Evolutionary conservation across 2,113 vertebrate genomes (phyloP).

Genomic region (Bufo gargarizans): DNA sequence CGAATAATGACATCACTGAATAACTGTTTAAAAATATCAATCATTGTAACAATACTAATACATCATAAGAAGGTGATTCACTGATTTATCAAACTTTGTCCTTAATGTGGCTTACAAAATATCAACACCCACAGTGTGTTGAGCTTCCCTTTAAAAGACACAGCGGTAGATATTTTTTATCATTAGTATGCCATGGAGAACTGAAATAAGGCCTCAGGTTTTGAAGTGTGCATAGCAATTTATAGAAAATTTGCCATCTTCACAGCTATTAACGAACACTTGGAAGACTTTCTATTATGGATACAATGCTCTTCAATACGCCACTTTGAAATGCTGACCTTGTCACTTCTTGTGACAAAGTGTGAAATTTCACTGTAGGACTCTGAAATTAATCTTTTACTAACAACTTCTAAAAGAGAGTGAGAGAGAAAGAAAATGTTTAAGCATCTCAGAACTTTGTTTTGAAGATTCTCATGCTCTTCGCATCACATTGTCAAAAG

Average conservation of each 20-base stretch:
- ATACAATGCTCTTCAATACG: slow-evolving; percentile 28
- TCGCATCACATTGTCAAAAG: slow-evolving; percentile 41
- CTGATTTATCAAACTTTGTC: neutral
- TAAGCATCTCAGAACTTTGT: neutral
- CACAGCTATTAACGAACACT: slow-evolving; percentile 42
- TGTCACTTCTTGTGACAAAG: slow-evolving; percentile 57
- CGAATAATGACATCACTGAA: neutral
- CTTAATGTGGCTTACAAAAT: neutral
- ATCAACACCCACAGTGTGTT: no score
- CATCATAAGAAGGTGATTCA: neutral
- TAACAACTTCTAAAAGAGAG: slow-evolving; percentile 45
- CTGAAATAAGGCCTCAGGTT: neutral
- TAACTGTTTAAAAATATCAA: neutral
- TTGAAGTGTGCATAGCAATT: slow-evolving; percentile 51
- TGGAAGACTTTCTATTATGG: slow-evolving; percentile 58
- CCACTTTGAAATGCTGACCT: slow-evolving; percentile 56
- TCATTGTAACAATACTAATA: neutral
- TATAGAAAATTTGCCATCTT: slow-evolving; percentile 41
- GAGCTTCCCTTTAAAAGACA: neutral
- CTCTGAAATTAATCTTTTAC: slow-evolving; percentile 60
- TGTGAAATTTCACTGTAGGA: slow-evolving; percentile 54
- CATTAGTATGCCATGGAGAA: slow-evolving; percentile 38
- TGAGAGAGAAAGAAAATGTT: slow-evolving; percentile 19
- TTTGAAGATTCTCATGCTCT: neutral
- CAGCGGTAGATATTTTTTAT: no score